These are phyloP conservation scores for Scaptomyza tumidula DNA, from an alignment of 2,888 invertebrate species.

Conservation along the genomic window DNA sequence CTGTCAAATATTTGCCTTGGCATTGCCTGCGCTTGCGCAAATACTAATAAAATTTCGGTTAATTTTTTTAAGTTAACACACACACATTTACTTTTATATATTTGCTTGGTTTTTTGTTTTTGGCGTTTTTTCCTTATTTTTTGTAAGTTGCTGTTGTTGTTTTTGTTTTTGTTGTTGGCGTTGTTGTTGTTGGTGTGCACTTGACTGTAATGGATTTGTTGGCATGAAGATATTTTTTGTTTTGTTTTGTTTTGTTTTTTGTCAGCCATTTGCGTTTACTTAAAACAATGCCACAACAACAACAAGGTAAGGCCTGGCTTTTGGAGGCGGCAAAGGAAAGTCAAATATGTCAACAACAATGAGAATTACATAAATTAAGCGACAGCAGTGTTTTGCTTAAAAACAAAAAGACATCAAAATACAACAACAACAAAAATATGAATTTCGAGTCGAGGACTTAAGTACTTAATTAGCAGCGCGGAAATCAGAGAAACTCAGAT, in stretches of 20 bases:
- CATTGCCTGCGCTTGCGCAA: constrained; percentile 82
- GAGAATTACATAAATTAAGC: constrained; percentile 82
- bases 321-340: constrained; percentile 67
- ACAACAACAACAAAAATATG: constrained; percentile 32
- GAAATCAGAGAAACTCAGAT: constrained; percentile 25
- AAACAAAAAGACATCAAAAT: constrained; percentile 22
- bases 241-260: constrained; percentile 61
- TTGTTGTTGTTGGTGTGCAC: constrained; percentile 63
- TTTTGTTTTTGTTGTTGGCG: constrained; percentile 21
- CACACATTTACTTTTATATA: constrained; percentile 75
- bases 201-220: constrained; percentile 81
- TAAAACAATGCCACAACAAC: constrained; percentile 47
- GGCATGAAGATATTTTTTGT: constrained; percentile 79
- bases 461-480: constrained; percentile 55
- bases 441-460: constrained; percentile 56
- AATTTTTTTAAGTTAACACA: constrained; percentile 81
- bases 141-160: constrained; percentile 29
- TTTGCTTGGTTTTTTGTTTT: constrained; percentile 56
- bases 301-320: constrained; percentile 31
- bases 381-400: constrained; percentile 51
- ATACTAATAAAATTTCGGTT: constrained; percentile 84
- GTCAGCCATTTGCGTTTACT: constrained; percentile 56
- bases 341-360: constrained; percentile 65
- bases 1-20: constrained; percentile 76
- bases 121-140: constrained; percentile 15